A percentile compares a stretch with the other conserved stretches of the same genome.
Conservation (phyloP, 2,797 vertebrate species). For the Pachyuromys duprasi region DNA sequence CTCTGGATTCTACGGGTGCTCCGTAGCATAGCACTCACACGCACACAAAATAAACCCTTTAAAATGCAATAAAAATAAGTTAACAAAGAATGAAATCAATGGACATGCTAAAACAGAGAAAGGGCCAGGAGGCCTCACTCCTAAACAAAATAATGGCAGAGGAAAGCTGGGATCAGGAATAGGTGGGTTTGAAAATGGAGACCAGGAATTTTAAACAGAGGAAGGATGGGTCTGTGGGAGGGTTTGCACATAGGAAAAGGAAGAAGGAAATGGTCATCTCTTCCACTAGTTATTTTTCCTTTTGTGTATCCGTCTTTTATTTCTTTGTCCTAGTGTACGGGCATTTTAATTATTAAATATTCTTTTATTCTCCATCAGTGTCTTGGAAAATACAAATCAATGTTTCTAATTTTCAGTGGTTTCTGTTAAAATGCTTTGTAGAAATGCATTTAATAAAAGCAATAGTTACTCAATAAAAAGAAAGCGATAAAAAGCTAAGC, state of each 20-base stretch:
- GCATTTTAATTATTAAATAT: slow-evolving; percentile 23
- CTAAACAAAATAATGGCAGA: not conserved
- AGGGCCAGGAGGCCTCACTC: not conserved
- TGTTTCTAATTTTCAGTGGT: not conserved
- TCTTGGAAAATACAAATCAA: not conserved
- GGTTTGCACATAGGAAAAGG: not conserved
- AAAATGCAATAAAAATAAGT: not conserved
- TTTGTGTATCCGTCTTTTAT: not conserved
- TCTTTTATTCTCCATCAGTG: not conserved
- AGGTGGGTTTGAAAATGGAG: not conserved
- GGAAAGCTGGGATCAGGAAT: not conserved
- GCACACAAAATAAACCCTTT: not conserved
- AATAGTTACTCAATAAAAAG: not conserved
- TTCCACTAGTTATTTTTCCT: not conserved
- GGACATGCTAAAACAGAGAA: not conserved
- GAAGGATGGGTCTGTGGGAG: not conserved
- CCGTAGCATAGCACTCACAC: too few species aligned
- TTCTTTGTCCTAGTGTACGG: not conserved
- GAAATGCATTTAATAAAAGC: not conserved
- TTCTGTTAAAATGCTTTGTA: slow-evolving; percentile 34
- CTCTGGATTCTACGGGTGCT: not conserved
- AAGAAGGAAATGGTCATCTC: not conserved
- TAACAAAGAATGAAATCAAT: not conserved
- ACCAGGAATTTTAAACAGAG: not conserved
- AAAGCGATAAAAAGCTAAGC: too few species aligned